Percentiles rank a stretch among this genome's conserved stretches.
These are phyloP conservation scores for Terrapene triunguis DNA, from an alignment of 2,113 vertebrate genomes.

Conservation along the genomic window DNA sequence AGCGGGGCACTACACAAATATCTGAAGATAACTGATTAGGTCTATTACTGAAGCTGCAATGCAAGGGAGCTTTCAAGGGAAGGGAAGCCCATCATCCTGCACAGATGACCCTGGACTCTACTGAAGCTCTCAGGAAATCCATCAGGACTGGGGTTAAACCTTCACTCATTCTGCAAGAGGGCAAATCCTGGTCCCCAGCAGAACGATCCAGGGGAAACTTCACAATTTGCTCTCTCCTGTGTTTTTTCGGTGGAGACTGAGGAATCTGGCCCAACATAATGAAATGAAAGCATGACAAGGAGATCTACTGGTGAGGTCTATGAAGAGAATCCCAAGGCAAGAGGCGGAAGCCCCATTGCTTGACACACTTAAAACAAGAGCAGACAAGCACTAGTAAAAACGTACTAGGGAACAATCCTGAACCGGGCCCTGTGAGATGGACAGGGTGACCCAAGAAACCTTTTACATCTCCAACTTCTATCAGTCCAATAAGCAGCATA, in stretches of 20 bases:
- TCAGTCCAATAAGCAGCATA: not conserved
- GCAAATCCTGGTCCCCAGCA: not conserved
- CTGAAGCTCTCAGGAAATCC: not conserved
- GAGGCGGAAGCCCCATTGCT: not conserved
- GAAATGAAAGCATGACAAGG: not conserved
- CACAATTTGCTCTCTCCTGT: not conserved
- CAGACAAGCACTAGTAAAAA: not conserved
- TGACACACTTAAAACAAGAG: not conserved
- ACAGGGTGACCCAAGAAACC: not conserved
- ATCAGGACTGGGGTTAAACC: rapidly evolving
- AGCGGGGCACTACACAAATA: not conserved
- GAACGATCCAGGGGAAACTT: not conserved
- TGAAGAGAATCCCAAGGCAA: not conserved
- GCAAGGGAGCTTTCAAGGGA: not conserved
- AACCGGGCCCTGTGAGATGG: not conserved
- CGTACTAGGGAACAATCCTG: not conserved
- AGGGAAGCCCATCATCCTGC: not conserved
- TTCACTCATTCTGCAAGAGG: not conserved
- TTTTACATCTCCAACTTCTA: not conserved
- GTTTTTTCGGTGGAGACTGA: not conserved
- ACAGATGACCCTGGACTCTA: not conserved
- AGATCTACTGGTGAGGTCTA: not conserved
- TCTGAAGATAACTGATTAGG: not conserved
- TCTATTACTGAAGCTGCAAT: not conserved
- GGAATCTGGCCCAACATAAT: not conserved